Evolutionary conservation across 2,888 invertebrate genomes (phyloP).

Genomic region (Odontocolon sp.): DNA sequence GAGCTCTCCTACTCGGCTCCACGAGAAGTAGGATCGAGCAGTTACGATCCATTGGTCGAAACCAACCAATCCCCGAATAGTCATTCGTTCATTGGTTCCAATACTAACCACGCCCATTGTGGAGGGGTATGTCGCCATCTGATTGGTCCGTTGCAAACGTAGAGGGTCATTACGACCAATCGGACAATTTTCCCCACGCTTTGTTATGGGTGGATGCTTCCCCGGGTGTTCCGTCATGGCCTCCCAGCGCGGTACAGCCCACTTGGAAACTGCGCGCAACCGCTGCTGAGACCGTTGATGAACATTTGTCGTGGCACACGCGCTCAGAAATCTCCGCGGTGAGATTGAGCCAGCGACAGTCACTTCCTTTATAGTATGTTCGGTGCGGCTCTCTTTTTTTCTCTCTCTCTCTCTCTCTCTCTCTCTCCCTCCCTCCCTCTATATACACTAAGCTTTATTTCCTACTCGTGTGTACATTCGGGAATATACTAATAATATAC

Average conservation of each 20-base stretch:
- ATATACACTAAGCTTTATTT: too few species aligned
- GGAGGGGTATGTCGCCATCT: constrained; percentile 47
- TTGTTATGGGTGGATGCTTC: constrained; percentile 29
- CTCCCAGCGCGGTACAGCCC: constrained; percentile 62
- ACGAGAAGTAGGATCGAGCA: constrained; percentile 21
- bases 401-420: too few species aligned
- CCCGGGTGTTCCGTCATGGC: constrained; percentile 59
- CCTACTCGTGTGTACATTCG: too few species aligned
- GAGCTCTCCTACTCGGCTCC: constrained; percentile 68
- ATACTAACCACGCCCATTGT: constrained; percentile 19
- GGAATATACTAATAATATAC: too few species aligned
- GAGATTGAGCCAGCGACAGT: constrained; percentile 48
- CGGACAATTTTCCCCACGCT: constrained; percentile 39
- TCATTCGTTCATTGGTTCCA: constrained; percentile 21
- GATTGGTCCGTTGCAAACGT: constrained; percentile 46
- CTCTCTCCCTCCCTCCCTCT: too few species aligned
- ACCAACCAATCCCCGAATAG: constrained; percentile 37
- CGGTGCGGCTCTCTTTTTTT: constrained; percentile 9
- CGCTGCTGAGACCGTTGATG: constrained; percentile 26
- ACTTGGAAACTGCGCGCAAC: constrained; percentile 55
- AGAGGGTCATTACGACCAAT: constrained; percentile 49
- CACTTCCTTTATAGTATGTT: constrained; percentile 42
- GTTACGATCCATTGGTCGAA: constrained; percentile 42
- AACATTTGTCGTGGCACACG: constrained; percentile 41
- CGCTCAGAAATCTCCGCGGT: constrained; percentile 43